phyloP scores from a whole-genome alignment of 2,888 invertebrate species.

The Rotaria macrura region DNA sequence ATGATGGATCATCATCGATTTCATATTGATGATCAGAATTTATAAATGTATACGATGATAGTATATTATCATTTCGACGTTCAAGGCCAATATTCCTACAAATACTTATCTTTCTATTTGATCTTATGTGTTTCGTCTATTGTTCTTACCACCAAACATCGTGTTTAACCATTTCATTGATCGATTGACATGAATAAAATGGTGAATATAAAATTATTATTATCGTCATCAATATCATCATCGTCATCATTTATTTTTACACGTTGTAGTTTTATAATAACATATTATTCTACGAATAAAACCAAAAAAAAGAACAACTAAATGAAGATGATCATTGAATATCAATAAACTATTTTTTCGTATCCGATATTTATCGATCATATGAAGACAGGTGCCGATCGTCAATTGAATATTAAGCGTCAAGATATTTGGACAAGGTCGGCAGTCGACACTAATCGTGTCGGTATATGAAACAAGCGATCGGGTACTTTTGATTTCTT shows the following conservation, averaged over 20 bases:
- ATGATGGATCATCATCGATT: neutral
- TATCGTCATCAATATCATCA: neutral
- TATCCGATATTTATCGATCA: neutral
- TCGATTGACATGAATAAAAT: neutral
- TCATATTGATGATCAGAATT: slow-evolving; percentile 8
- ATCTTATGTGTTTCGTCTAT: neutral
- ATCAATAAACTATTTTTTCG: neutral
- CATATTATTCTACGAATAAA: neutral
- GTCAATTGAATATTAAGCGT: neutral
- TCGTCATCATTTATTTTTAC: neutral
- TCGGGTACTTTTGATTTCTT: neutral
- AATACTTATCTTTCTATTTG: neutral
- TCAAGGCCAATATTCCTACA: slow-evolving; percentile 12
- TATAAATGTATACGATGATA: neutral
- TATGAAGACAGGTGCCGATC: neutral
- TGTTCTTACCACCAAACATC: neutral
- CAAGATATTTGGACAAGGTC: neutral
- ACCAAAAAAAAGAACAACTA: too few species aligned
- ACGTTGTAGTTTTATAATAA: neutral
- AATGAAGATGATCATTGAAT: neutral
- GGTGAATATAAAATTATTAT: neutral
- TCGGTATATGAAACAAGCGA: neutral
- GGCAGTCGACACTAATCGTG: neutral
- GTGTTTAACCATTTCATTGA: neutral
- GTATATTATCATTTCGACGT: neutral